phyloP scores from a whole-genome alignment of 2,113 vertebrate genomes.

The Cacatua alba region DNA sequence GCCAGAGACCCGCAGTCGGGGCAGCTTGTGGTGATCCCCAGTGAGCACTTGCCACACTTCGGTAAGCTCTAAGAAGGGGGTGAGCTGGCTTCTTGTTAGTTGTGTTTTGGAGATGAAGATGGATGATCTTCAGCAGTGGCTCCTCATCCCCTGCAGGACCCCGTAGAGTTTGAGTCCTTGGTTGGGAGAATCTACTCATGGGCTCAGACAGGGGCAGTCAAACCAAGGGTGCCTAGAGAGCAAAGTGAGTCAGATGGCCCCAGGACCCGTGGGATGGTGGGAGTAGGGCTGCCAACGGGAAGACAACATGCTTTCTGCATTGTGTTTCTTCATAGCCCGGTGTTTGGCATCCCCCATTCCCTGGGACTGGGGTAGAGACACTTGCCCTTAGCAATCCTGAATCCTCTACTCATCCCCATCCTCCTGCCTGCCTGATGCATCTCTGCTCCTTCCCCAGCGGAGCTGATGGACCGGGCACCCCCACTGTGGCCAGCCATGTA shows the following conservation, averaged over 20 bases:
- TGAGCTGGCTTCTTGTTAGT: background rate
- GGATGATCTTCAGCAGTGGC: background rate
- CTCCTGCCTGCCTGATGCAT: background rate
- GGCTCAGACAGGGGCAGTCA: background rate
- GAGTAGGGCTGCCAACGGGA: background rate
- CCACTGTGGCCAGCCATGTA: slow-evolving; percentile 92
- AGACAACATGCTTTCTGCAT: background rate
- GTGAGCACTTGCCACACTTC: slow-evolving; percentile 93
- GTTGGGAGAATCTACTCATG: background rate
- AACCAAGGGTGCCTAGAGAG: background rate
- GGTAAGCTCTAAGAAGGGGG: slow-evolving; percentile 65
- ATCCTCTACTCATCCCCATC: background rate
- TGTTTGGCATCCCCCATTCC: background rate
- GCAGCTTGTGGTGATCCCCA: slow-evolving; percentile 93
- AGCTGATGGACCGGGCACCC: slow-evolving; percentile 90
- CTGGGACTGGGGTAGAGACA: background rate
- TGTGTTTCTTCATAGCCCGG: background rate
- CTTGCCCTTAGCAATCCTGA: background rate
- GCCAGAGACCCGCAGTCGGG: slow-evolving; percentile 94
- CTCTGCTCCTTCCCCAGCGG: slow-evolving; percentile 73
- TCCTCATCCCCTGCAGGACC: background rate
- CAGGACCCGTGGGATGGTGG: background rate
- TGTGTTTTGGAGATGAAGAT: background rate
- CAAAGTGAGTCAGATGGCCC: background rate
- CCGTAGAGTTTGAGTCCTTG: background rate